Conservation (phyloP, 2,888 invertebrate genomes). For the Bhutanitis thaidina region DNA sequence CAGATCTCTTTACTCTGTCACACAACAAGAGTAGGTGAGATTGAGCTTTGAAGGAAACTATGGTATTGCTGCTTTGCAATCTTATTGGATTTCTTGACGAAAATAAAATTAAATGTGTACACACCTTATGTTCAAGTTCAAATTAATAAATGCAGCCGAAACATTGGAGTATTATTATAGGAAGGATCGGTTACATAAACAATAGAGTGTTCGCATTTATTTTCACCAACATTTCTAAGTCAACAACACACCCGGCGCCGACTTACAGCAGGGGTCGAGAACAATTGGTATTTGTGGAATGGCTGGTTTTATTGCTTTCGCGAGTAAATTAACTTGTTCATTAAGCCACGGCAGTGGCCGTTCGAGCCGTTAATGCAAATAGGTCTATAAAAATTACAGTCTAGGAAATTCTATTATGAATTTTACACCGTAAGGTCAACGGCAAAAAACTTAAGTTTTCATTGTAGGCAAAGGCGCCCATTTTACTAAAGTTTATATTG, state of each 20-base stretch:
- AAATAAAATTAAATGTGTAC: too few relatives aligned
- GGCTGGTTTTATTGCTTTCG: conserved; percentile 7
- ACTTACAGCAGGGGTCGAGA: conserved; percentile 7
- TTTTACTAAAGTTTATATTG: too few relatives aligned
- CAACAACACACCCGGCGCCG: conserved; percentile 8
- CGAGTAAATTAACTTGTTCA: conserved; percentile 13
- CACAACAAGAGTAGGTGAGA: too few relatives aligned
- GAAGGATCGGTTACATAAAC: conserved; percentile 28
- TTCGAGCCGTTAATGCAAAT: conserved; percentile 3
- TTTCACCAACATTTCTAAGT: conserved; percentile 24
- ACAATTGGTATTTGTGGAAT: conserved; percentile 10
- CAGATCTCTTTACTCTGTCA: too few relatives aligned
- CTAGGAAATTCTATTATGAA: conserved; percentile 1
- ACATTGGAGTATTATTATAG: conserved; percentile 24
- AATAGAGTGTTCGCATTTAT: conserved; percentile 21
- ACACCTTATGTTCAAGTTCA: too few relatives aligned
- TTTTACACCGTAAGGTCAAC: neutral
- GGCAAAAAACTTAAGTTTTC: too few relatives aligned
- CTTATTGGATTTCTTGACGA: too few relatives aligned
- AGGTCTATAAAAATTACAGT: neutral
- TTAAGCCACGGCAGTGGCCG: neutral
- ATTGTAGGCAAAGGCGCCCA: too few relatives aligned
- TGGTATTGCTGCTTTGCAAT: too few relatives aligned
- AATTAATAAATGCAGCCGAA: neutral
- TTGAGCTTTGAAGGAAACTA: too few relatives aligned